These are phyloP conservation scores for Formica aserva DNA, from an alignment of 2,888 invertebrate species.

Conservation along the genomic window DNA sequence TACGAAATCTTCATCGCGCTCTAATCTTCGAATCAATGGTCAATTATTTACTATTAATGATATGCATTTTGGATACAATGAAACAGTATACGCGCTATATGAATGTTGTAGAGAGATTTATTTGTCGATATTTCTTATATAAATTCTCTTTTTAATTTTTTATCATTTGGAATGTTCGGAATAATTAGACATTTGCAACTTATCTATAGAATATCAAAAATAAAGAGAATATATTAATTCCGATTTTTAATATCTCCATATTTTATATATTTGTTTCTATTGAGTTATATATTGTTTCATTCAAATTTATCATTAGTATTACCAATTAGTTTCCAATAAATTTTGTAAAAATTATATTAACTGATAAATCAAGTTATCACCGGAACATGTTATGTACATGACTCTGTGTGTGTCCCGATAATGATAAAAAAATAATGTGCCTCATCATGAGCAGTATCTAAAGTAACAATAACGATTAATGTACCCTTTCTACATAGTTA, in stretches of 20 bases:
- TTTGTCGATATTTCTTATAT: neutral
- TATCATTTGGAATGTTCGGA: neutral
- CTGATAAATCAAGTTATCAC: neutral
- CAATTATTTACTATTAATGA: conserved; percentile 8
- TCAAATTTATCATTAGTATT: neutral
- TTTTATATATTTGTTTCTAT: neutral
- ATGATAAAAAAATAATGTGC: neutral
- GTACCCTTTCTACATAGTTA: conserved; percentile 2
- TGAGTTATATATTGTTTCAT: neutral
- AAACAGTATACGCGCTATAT: neutral
- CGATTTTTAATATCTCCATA: neutral
- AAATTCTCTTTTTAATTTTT: neutral
- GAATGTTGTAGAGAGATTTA: neutral
- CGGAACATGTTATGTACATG: neutral
- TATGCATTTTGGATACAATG: neutral
- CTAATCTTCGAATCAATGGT: conserved; percentile 13
- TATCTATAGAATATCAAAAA: neutral
- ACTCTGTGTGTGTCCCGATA: neutral
- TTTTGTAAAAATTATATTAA: neutral
- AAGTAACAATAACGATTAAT: conserved; percentile 32
- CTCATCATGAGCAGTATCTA: neutral
- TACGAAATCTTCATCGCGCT: conserved; percentile 31
- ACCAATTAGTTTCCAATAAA: neutral
- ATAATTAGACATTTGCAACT: neutral
- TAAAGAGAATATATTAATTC: neutral